Evolutionary conservation across 2,797 vertebrate genomes (phyloP).

Genomic region (Dipus sagitta): DNA sequence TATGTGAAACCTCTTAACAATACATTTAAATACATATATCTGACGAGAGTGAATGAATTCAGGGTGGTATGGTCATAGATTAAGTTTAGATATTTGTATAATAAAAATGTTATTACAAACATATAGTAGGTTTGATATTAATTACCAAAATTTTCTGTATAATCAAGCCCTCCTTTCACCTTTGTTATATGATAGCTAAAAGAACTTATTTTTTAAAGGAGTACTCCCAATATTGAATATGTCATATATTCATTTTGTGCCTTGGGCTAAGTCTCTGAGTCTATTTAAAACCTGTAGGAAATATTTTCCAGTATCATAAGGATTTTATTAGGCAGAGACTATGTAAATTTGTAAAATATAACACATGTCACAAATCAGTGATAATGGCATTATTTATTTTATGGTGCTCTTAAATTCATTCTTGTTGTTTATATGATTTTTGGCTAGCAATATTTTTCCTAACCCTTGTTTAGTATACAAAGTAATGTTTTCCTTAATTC

Average conservation of each 20-base stretch:
- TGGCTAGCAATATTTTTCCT: background rate
- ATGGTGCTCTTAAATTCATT: background rate
- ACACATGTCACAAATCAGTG: background rate
- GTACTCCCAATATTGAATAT: background rate
- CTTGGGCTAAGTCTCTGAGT: background rate
- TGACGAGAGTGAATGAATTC: background rate
- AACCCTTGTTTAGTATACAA: background rate
- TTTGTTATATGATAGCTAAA: background rate
- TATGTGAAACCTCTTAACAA: background rate
- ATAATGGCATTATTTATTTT: background rate
- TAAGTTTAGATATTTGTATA: background rate
- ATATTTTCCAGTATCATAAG: background rate
- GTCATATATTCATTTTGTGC: background rate
- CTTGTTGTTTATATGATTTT: slow-evolving; percentile 17
- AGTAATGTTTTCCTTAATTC: background rate
- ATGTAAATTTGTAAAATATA: background rate
- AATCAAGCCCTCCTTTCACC: background rate
- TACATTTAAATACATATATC: background rate
- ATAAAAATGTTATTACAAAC: background rate
- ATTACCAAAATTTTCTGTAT: slow-evolving; percentile 19
- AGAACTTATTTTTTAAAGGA: background rate
- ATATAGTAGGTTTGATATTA: background rate
- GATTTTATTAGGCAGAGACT: background rate
- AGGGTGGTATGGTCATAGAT: too few species aligned
- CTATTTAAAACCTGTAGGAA: background rate